Conservation (phyloP, 2,797 vertebrate genomes). For the Phalanger gymnotis region DNA sequence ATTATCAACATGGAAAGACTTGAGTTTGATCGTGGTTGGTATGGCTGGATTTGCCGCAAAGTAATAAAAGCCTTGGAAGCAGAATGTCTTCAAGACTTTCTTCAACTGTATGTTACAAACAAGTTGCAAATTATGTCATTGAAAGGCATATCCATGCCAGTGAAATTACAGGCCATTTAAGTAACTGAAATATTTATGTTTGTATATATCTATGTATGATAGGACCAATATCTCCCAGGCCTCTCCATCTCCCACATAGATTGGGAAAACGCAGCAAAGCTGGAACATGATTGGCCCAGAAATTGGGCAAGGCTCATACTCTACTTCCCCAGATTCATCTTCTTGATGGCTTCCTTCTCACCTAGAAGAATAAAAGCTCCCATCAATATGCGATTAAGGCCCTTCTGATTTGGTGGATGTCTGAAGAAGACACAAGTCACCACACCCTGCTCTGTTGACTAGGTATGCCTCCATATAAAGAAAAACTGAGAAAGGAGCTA, state of each 20-base stretch:
- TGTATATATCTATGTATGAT: background rate
- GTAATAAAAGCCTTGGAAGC: background rate
- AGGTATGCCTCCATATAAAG: background rate
- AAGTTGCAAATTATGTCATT: background rate
- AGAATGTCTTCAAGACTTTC: background rate
- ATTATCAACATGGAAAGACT: background rate
- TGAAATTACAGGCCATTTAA: background rate
- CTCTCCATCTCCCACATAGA: no score
- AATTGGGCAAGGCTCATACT: no score
- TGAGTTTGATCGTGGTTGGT: background rate
- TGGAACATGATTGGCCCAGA: no score
- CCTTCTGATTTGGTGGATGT: no score
- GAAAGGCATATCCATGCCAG: background rate
- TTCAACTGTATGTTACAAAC: background rate
- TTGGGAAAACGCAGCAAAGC: no score
- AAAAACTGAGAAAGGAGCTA: background rate
- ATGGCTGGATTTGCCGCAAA: background rate
- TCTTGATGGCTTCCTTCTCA: no score
- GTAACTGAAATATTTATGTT: background rate
- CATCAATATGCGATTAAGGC: no score
- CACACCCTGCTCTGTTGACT: background rate
- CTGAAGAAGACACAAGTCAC: no score
- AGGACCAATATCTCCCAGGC: no score
- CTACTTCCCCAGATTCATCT: no score
- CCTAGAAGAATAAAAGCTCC: no score